These are phyloP conservation scores for Augochlora pura DNA, from an alignment of 1,140 invertebrate genomes.

Conservation along the genomic window DNA sequence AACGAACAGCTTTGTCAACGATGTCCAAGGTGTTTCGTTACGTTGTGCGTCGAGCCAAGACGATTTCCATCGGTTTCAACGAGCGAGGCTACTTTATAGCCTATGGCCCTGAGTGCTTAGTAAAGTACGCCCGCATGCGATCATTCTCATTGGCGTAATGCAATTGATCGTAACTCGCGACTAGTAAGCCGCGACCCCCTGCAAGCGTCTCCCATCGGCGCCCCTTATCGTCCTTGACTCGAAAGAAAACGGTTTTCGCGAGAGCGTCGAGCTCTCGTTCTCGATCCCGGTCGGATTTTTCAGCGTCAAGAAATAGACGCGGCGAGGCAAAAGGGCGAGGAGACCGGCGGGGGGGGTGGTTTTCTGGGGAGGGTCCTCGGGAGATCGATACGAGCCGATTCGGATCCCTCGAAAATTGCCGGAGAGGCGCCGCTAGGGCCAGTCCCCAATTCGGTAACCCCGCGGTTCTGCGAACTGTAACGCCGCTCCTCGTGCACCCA, in stretches of 20 bases:
- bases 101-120: no score
- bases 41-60: no score
- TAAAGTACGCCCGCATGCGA: conserved; percentile 9
- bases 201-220: not conserved
- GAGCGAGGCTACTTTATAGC: no score
- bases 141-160: not conserved
- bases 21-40: no score
- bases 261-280: no score
- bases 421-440: conserved; percentile 28
- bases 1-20: no score
- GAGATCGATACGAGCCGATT: conserved; percentile 36
- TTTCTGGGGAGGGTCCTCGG: not conserved
- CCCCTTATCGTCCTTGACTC: not conserved
- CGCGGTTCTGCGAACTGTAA: conserved; percentile 38
- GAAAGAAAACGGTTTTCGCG: not conserved
- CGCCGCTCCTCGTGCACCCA: conserved; percentile 37
- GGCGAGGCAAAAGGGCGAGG: no score
- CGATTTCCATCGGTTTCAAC: no score
- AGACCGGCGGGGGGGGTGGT: not conserved
- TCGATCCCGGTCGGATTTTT: not conserved
- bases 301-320: not conserved
- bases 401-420: conserved; percentile 48
- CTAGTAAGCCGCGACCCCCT: not conserved
- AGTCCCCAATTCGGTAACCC: conserved; percentile 27
- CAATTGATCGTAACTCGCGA: conserved; percentile 30